Percentiles rank a stretch among this genome's conserved stretches.
phyloP scores from a whole-genome alignment of 1,140 invertebrate genomes.

The Hydropsyche tenuis region DNA sequence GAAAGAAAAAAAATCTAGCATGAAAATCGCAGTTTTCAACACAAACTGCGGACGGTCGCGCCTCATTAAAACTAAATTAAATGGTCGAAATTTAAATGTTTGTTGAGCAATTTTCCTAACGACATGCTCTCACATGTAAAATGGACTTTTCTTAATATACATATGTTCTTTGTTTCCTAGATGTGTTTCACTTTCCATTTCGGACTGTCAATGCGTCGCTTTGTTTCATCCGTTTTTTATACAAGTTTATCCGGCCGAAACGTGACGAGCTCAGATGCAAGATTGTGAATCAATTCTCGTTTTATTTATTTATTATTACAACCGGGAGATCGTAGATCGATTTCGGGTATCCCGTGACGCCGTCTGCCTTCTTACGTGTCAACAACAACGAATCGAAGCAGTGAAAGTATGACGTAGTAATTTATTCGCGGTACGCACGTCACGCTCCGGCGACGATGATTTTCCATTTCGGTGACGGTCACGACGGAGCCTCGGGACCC shows the following conservation, averaged over 20 bases:
- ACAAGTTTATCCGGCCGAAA: no score
- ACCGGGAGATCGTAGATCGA: not conserved
- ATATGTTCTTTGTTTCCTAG: no score
- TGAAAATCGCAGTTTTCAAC: not conserved
- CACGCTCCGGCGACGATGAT: conserved; percentile 27
- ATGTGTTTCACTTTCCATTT: no score
- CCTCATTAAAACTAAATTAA: not conserved
- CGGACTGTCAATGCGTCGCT: no score
- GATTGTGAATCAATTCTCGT: no score
- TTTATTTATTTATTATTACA: no score
- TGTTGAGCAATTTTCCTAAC: not conserved
- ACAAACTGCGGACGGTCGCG: not conserved
- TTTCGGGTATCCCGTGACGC: conserved; percentile 3
- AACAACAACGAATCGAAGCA: not conserved
- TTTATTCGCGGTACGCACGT: conserved; percentile 38
- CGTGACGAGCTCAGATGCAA: no score
- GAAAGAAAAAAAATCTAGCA: not conserved
- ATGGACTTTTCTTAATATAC: no score
- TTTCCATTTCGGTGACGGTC: conserved; percentile 39
- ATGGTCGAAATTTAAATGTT: not conserved
- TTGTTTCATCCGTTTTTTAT: no score
- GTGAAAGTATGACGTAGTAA: conserved; percentile 38
- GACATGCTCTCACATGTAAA: no score
- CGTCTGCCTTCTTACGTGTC: conserved; percentile 8
- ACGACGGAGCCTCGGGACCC: not conserved